A percentile compares a stretch with the other conserved stretches of the same genome.
Evolutionary conservation across 2,888 invertebrate genomes (phyloP).

Genomic region (Gerris lacustris): DNA sequence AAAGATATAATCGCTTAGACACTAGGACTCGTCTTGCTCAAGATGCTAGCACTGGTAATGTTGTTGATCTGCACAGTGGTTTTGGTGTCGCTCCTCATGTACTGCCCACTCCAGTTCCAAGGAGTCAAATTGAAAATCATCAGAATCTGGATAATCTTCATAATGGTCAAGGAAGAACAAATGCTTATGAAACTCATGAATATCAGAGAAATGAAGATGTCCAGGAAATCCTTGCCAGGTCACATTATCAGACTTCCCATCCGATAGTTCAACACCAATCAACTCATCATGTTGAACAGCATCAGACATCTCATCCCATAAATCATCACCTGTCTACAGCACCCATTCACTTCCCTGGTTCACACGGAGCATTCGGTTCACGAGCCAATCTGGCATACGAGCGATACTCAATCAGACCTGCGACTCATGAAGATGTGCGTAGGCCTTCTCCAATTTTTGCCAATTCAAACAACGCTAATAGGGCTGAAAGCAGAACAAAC

Average conservation of each 20-base stretch:
- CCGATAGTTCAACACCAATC: neutral
- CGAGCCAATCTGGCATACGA: neutral
- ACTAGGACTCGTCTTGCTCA: neutral
- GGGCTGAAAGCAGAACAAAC: no score
- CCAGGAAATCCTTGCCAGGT: neutral
- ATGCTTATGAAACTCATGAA: no score
- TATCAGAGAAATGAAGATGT: neutral
- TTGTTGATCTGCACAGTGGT: neutral
- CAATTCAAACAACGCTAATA: neutral
- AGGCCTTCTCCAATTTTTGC: neutral
- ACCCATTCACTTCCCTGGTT: neutral
- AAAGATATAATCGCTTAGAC: neutral
- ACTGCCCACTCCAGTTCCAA: neutral
- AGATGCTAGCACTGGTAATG: neutral
- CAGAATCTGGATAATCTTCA: no score
- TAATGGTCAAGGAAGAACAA: no score
- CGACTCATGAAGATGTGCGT: neutral
- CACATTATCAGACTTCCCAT: neutral
- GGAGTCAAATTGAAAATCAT: neutral
- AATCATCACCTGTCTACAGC: neutral
- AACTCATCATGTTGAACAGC: neutral
- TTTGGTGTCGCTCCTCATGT: neutral
- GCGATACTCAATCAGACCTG: neutral
- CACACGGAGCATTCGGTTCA: neutral
- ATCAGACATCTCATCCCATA: neutral